These are phyloP conservation scores for Astreopora myriophthalma DNA, from an alignment of 64 coral and sea anemone genomes.

Conservation along the genomic window DNA sequence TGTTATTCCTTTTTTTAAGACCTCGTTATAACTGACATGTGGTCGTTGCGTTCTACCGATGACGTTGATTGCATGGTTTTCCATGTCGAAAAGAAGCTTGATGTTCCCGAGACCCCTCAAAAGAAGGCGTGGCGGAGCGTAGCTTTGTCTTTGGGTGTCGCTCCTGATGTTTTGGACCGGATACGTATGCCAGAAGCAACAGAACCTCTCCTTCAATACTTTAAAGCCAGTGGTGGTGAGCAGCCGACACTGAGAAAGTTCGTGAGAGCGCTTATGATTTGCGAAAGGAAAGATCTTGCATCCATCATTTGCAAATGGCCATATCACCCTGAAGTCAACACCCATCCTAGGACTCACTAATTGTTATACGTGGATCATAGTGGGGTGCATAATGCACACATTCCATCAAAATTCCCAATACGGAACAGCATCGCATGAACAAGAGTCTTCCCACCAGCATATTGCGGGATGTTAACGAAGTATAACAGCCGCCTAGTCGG, in stretches of 20 bases:
- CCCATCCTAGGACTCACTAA: background rate
- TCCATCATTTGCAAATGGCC: background rate
- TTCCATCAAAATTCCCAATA: too few relatives aligned
- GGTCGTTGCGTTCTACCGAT: background rate
- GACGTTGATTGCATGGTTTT: background rate
- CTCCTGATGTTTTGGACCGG: background rate
- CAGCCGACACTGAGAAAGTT: background rate
- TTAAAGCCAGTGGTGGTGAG: background rate
- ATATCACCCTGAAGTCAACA: background rate
- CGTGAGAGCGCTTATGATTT: background rate
- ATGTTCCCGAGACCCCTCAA: background rate
- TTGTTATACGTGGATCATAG: background rate
- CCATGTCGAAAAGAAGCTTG: background rate
- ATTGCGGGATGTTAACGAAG: too few relatives aligned
- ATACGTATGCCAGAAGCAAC: background rate
- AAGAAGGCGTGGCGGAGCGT: background rate
- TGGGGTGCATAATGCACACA: too few relatives aligned
- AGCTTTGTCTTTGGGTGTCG: background rate
- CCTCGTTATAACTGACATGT: background rate
- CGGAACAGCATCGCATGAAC: too few relatives aligned
- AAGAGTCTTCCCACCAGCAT: too few relatives aligned
- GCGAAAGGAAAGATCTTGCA: background rate
- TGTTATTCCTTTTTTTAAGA: background rate
- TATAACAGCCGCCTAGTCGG: too few relatives aligned
- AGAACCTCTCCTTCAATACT: background rate